Conservation (phyloP, 2,113 vertebrate species). For the Nerophis lumbriciformis region DNA sequence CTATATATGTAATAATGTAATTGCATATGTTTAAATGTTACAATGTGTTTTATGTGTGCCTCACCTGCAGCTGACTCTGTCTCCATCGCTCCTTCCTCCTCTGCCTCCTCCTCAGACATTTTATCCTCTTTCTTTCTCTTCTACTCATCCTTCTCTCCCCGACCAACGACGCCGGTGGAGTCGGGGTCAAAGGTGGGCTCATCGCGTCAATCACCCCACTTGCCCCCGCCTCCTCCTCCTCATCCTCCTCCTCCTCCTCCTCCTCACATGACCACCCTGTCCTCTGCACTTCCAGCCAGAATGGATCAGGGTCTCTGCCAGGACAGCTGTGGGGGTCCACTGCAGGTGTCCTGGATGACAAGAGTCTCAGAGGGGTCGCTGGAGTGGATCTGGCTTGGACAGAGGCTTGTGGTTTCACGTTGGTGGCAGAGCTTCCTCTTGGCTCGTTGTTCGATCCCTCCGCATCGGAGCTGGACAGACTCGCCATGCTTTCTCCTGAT, state of each 20-base stretch:
- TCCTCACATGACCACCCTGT: conserved; percentile 4
- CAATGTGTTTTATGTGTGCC: conserved; percentile 58
- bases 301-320: conserved; percentile 33
- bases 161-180: conserved; percentile 8
- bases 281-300: conserved; percentile 40
- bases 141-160: conserved; percentile 70
- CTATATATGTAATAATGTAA: conserved; percentile 6
- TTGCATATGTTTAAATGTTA: not conserved
- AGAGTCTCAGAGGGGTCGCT: conserved; percentile 22
- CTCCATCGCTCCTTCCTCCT: conserved; percentile 75
- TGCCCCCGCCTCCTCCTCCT: conserved; percentile 70
- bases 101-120: conserved; percentile 78
- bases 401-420: not conserved
- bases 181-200: conserved; percentile 20
- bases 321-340: conserved; percentile 9
- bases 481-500: conserved; percentile 23
- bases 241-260: conserved; percentile 52
- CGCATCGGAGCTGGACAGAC: conserved; percentile 37
- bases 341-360: conserved; percentile 12
- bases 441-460: conserved; percentile 27
- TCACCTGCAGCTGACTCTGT: conserved; percentile 66
- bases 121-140: conserved; percentile 78
- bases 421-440: conserved; percentile 24
- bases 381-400: conserved; percentile 19
- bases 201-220: conserved; percentile 46